phyloP scores from a whole-genome alignment of 2,888 invertebrate species.

The Sinelater perroti region DNA sequence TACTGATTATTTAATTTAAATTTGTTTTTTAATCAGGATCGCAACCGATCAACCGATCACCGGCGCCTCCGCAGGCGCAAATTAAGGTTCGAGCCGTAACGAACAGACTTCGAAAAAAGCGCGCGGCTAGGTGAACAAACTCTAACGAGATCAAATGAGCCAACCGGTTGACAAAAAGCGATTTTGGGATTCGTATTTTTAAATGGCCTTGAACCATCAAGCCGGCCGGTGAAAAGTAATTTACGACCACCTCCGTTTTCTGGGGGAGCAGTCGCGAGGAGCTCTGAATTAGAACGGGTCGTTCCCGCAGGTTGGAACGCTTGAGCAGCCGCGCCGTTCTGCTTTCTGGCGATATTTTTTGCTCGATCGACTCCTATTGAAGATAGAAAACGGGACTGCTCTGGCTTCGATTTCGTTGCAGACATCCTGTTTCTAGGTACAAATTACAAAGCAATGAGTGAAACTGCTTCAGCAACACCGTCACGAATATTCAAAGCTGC shows the following conservation, averaged over 20 bases:
- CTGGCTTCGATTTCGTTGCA: conserved; percentile 5
- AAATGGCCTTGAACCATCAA: conserved; percentile 8
- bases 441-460: neutral
- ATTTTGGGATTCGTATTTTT: neutral
- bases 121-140: conserved; percentile 10
- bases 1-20: no score
- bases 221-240: no score
- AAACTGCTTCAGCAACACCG: no score
- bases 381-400: conserved; percentile 3
- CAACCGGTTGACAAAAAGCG: neutral
- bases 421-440: neutral
- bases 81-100: no score
- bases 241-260: neutral
- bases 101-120: no score
- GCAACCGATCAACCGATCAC: no score
- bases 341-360: conserved; percentile 16
- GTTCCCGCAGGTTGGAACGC: neutral
- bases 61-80: no score
- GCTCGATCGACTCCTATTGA: conserved; percentile 5
- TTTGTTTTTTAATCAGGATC: no score
- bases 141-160: conserved; percentile 3
- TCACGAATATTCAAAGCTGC: no score
- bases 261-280: neutral
- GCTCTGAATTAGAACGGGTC: neutral
- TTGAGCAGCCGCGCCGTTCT: conserved; percentile 3